phyloP scores from a whole-genome alignment of 2,113 vertebrate species.

The Climacteris rufus region DNA sequence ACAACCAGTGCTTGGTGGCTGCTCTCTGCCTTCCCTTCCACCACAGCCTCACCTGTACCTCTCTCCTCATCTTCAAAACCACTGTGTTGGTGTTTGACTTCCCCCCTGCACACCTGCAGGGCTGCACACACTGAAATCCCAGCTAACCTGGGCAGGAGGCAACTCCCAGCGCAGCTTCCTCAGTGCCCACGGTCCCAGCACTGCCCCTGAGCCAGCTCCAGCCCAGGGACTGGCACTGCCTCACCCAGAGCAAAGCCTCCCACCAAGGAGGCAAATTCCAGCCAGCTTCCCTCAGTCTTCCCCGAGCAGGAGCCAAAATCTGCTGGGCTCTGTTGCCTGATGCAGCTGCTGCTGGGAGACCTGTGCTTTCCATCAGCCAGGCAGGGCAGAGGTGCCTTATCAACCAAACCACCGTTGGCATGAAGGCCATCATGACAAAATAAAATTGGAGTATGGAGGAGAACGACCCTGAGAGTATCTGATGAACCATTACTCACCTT shows the following conservation, averaged over 20 bases:
- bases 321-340: rapidly evolving
- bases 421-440: neutral
- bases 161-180: rapidly evolving
- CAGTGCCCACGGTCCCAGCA: neutral
- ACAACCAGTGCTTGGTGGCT: neutral
- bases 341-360: neutral
- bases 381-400: neutral
- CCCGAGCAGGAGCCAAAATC: neutral
- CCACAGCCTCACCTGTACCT: neutral
- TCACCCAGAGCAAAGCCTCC: neutral
- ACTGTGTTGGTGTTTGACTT: neutral
- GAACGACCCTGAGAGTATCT: rapidly evolving
- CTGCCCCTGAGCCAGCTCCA: neutral
- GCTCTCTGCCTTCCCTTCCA: neutral
- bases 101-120: neutral
- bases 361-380: neutral
- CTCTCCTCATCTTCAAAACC: neutral
- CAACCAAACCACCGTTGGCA: neutral
- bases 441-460: neutral
- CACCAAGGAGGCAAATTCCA: neutral
- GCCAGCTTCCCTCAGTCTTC: neutral
- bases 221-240: neutral
- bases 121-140: neutral
- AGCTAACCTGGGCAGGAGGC: neutral
- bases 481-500: neutral